These are phyloP conservation scores for Crotalus viridis DNA, from an alignment of 2,113 vertebrate genomes.

Conservation along the genomic window DNA sequence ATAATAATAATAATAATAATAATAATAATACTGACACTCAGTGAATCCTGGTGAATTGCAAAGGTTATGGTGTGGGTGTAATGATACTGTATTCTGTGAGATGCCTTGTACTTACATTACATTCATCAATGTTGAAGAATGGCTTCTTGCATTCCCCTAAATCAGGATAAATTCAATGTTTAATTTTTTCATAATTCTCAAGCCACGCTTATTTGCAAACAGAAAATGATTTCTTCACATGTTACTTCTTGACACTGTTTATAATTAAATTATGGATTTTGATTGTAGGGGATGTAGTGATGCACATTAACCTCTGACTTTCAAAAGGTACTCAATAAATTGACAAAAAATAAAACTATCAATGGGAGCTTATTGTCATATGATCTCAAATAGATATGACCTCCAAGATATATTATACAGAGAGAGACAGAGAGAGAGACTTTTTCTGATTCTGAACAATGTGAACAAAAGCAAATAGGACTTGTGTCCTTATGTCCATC, in stretches of 20 bases:
- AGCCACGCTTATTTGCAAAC: background rate
- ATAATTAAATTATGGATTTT: background rate
- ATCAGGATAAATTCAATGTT: background rate
- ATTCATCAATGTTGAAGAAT: background rate
- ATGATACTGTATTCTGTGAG: background rate
- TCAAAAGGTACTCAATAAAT: background rate
- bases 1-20: background rate
- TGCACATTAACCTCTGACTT: background rate
- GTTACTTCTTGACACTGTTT: background rate
- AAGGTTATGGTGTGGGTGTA: background rate
- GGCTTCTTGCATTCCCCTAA: background rate
- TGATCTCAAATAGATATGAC: background rate
- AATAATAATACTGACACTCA: background rate
- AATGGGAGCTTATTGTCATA: background rate
- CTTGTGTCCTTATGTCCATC: background rate
- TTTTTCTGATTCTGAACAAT: background rate
- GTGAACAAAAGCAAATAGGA: background rate
- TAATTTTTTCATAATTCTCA: background rate
- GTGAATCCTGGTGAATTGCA: background rate
- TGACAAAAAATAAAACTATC: background rate
- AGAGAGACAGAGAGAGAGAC: too few species aligned
- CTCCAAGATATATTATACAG: background rate
- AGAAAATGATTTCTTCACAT: background rate
- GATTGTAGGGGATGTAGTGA: background rate
- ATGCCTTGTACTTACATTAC: background rate